phyloP scores from a whole-genome alignment of 2,888 invertebrate genomes.

The Dioctria linearis region DNA sequence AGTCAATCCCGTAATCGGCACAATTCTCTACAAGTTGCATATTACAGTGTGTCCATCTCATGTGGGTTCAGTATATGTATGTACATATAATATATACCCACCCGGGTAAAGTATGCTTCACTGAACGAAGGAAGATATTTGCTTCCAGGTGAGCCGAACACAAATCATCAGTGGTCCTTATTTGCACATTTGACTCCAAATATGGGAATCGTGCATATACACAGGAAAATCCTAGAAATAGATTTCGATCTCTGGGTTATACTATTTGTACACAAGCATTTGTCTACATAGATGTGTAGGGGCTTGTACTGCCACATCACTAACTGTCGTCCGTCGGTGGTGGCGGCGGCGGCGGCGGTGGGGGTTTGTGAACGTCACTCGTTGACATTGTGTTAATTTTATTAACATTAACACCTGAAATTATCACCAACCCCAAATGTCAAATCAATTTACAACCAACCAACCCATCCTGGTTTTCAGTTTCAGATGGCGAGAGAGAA shows the following conservation, averaged over 20 bases:
- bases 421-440: neutral
- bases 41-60: neutral
- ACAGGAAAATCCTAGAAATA: neutral
- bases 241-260: neutral
- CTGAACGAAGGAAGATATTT: neutral
- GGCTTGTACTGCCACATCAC: neutral
- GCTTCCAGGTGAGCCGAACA: conserved; percentile 21
- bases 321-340: no score
- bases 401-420: conserved; percentile 32
- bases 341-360: neutral
- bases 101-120: neutral
- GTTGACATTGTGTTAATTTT: conserved; percentile 27
- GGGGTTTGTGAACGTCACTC: neutral
- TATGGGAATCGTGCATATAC: conserved; percentile 11
- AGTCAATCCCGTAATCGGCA: neutral
- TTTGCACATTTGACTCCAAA: conserved; percentile 14
- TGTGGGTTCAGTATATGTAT: neutral
- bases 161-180: conserved; percentile 15
- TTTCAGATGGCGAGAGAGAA: neutral
- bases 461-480: neutral
- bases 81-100: neutral
- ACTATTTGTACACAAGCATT: neutral
- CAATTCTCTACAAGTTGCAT: neutral
- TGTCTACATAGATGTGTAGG: neutral
- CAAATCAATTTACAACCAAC: conserved; percentile 3